Conservation (phyloP, 2,888 invertebrate species). For the Acrobeloides nanus region DNA sequence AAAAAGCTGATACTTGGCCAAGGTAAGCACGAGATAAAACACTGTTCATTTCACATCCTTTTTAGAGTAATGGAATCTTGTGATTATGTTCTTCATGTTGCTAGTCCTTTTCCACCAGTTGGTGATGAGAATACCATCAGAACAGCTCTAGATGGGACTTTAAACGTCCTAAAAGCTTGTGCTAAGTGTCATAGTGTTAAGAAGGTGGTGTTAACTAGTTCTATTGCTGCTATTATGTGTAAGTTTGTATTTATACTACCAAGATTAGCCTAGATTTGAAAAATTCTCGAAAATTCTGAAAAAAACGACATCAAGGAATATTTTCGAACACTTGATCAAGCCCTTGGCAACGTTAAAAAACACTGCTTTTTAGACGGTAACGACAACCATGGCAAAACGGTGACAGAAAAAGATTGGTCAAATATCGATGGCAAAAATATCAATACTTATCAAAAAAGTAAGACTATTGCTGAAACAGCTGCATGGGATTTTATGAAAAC, state of each 20-base stretch:
- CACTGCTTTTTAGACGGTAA: too few relatives aligned
- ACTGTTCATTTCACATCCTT: not conserved
- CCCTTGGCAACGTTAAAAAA: too few relatives aligned
- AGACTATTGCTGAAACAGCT: slow-evolving; percentile 60
- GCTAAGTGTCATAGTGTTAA: slow-evolving; percentile 56
- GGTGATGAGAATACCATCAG: slow-evolving; percentile 53
- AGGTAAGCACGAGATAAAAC: slow-evolving; percentile 19
- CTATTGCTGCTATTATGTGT: slow-evolving; percentile 57
- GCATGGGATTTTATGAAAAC: slow-evolving; percentile 59
- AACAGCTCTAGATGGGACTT: slow-evolving; percentile 59
- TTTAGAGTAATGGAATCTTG: slow-evolving; percentile 40
- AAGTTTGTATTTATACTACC: too few relatives aligned
- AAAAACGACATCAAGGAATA: too few relatives aligned
- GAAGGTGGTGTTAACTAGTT: slow-evolving; percentile 60
- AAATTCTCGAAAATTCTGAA: too few relatives aligned
- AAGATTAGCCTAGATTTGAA: too few relatives aligned
- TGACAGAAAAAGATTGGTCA: slow-evolving; percentile 45
- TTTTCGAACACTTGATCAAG: too few relatives aligned
- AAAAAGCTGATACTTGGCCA: slow-evolving; percentile 31
- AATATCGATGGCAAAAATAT: slow-evolving; percentile 31
- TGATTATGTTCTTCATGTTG: slow-evolving; percentile 48
- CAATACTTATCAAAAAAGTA: slow-evolving; percentile 52
- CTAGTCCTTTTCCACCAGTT: slow-evolving; percentile 49
- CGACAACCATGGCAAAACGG: slow-evolving; percentile 31
- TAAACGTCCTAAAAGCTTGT: slow-evolving; percentile 56